Evolutionary conservation across 2,797 vertebrate species (phyloP), one percentile per base, ranked within the genome.

Genomic region (Urophycis tenuis): DNA sequence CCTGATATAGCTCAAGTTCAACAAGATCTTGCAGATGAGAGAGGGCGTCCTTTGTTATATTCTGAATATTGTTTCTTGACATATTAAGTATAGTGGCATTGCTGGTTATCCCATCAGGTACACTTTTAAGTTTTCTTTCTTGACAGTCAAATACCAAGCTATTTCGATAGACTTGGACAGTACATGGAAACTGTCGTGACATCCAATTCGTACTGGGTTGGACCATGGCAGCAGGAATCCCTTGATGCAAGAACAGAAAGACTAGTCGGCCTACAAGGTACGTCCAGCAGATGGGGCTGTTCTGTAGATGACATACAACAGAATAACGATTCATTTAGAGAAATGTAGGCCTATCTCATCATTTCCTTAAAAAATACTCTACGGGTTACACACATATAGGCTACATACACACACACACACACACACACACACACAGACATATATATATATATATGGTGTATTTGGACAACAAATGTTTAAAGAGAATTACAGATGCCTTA

Each of bases 81-180:
- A 96, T 87, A 11, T 92, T 87, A 15, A 99, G 91, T 78, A 90
- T 89, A 5, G 96, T 97, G 29, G 89, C 81, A 0, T 96, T 96
- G 29, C 0, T 8, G 1, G 94, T 92, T 85, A 98, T 96, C 1
- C 92, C 91, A 0, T 1, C 0, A 0, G 96, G 96, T 0, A 98
- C 80, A 3, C 73, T 0, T 0, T 1, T 14, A 77, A 98, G 90
- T 39, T 10, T 79, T 0, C 92, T 92, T 0, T 89, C 80, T 0
- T 78, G 89, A 75, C 97, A 98, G 84, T 97, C 83, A 84, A 97
- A 95, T 0, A 73, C 29, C 49, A 96, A 83, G 0, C 75, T 29
- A 0, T 76, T 53, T 0, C 74, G 75, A 32, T 77, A 15, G 74
- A 74, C 3, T 2, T 7, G 79, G 75, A 98, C 93, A 35, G 95